A percentile compares a stretch with the other conserved stretches of the same genome.
Evolutionary conservation across 92 coral and sea anemone genomes (phyloP).

Genomic region (Actinostola sp.): DNA sequence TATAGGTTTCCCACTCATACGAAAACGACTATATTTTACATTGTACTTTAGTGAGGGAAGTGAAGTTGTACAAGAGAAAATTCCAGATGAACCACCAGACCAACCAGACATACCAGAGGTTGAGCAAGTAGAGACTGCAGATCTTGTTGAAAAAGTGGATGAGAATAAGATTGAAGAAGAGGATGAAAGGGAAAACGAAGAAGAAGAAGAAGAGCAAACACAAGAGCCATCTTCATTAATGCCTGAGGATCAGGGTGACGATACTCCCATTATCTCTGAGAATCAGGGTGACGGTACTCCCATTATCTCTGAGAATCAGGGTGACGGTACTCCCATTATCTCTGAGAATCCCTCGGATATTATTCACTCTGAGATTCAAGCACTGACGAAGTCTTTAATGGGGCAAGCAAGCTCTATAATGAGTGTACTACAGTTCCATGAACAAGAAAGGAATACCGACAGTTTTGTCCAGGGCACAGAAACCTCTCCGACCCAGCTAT

Average conservation of each 20-base stretch:
- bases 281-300: conserved; percentile 1
- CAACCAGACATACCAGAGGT: background rate
- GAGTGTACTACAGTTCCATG: conserved; percentile 43
- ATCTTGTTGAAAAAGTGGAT: background rate
- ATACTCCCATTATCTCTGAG: background rate
- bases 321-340: conserved; percentile 16
- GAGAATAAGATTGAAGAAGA: conserved; percentile 13
- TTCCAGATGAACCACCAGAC: background rate
- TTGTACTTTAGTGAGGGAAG: background rate
- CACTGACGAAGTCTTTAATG: conserved; percentile 47
- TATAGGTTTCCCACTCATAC: no score
- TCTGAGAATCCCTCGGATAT: conserved; percentile 30
- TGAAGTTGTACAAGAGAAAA: background rate
- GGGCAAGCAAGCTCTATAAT: conserved; percentile 51
- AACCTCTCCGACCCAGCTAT: no score
- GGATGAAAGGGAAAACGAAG: conserved; percentile 11
- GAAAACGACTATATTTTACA: no score
- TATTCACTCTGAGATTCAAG: conserved; percentile 67
- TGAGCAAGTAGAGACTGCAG: conserved; percentile 14
- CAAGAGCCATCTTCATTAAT: background rate
- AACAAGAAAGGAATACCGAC: conserved; percentile 16
- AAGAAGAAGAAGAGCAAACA: background rate
- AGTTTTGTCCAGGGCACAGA: no score
- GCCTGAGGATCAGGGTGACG: background rate
- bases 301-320: background rate